Base-by-base conservation (phyloP, 2,797 vertebrate genomes). In the Nasua narica region DNA sequence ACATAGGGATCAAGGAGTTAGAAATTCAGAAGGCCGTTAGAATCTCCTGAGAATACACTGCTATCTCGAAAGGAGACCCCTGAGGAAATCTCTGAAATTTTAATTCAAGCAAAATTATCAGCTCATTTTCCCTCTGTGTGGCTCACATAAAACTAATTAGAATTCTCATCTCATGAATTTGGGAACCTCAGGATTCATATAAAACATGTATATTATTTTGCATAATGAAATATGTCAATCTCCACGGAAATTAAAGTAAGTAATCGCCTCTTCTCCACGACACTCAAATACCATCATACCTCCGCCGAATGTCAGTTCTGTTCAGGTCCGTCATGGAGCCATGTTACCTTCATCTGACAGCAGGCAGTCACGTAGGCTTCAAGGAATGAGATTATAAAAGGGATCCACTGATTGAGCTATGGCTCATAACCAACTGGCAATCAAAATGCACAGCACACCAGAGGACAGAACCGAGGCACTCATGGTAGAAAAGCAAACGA, bases 401-500 rank as follows among this genome's bases (percentile, higher is more conserved):
- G 50, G 54, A 70, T 70, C 43, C 50, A 35, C 4, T 60, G 65
- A 76, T 37, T 60, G 62, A 94, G 23, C 50, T 25, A 1, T n/a
- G 65, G 60, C 25, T 93, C 29, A 8, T 78, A 95, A 95, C 52
- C 29, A 85, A 82, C 65, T 90, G 65, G 40, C 86, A 86, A 92
- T 96, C 83, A 93, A 91, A 96, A 93, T 65, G 9, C 56, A 60
- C 1, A 6, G 37, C 32, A 70, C 0, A 82, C 11, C 25, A 65
- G 16, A 91, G 23, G 65, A 94, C 56, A 87, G 87, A 78, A 25
- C 0, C 1, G 16, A 95, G 93, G 56, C 48, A 60, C 46, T 95
- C 40, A 35, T 43, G 90, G 93, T 95, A 98, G 97, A 90, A 96
- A 97, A 98, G 96, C 1, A 97, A 86, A 97, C 92, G 94, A 97